Evolutionary conservation across 53 echinoderm and acorn worm genomes (phyloP).

Genomic region (Hippasteria phrygiana): DNA sequence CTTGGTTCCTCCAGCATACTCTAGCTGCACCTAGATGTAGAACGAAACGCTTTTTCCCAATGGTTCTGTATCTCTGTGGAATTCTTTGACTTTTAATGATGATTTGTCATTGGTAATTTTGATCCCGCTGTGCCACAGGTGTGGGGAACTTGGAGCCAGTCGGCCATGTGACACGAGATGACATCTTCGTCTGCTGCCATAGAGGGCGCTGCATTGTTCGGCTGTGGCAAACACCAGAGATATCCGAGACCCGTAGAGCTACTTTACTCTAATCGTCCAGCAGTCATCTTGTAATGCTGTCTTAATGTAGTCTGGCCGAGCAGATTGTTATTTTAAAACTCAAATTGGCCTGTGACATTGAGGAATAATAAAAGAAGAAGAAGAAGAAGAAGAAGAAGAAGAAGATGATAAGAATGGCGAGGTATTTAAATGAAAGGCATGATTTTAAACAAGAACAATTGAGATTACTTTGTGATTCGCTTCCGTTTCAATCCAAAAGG

Average conservation of each 20-base stretch:
- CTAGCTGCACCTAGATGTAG: too few species aligned
- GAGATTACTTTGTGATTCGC: too few species aligned
- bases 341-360: not conserved
- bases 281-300: constrained; percentile 47
- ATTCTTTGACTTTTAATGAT: too few species aligned
- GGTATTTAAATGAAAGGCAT: too few species aligned
- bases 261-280: not conserved
- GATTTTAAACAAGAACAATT: too few species aligned
- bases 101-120: not conserved
- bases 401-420: not conserved
- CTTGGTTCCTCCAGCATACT: too few species aligned
- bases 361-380: not conserved
- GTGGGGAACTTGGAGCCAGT: constrained; percentile 82
- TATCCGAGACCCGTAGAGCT: not conserved
- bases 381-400: too few species aligned
- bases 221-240: constrained; percentile 16
- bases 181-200: constrained; percentile 36
- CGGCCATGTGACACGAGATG: constrained; percentile 69
- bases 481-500: too few species aligned
- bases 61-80: too few species aligned
- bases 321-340: not conserved
- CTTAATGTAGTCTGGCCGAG: not conserved
- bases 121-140: constrained; percentile 42
- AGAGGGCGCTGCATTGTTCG: constrained; percentile 27
- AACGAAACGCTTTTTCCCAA: too few species aligned